Evolutionary conservation across 2,113 vertebrate species (phyloP), one percentile per base, ranked within the genome.

Genomic region (Gobiocypris rarus): DNA sequence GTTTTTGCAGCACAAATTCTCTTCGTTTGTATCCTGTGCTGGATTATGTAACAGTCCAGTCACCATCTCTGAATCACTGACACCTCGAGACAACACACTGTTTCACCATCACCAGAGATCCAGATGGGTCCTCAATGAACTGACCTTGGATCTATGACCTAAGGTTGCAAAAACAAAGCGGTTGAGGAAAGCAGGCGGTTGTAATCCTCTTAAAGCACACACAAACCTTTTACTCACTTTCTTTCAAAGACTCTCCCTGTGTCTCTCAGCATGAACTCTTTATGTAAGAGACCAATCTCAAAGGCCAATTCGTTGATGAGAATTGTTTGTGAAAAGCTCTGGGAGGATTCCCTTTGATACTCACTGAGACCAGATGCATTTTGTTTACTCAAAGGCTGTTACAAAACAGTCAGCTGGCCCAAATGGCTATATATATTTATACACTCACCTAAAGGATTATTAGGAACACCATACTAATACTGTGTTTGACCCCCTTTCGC

Each of bases 121-220:
- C 80, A 86, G 80, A 71, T 67, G 78, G 9, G 5, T 45, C 24
- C 61, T 50, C 74, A 52, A 63, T 48, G 63, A 74, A 52, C 71
- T 69, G 70, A 74, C 85, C 67, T 54, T 83, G 81, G 56, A 74
- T 74, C 65, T 65, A 52, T 87, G 59, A 84, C 70, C 82, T 73
- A 4, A 71, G 38, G 26, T 71, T 76, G 50, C 67, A 31, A 67
- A 81, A 86, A 75, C 76, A 84, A 84, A 79, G 83, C 11, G 83
- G 61, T n/a, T 65, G 77, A 28, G 17, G 41, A 73, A 74, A 71
- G 81, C 83, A 85, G 63, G 75, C 38, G 5, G 67, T 56, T 83
- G 74, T 85, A 85, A 85, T 87, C 80, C 67, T 56, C 82, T 85
- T 83, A 85, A 56, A 74, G 45, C 26, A 58, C 79, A 84, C 17